phyloP scores from a whole-genome alignment of 1,140 invertebrate genomes.

The Drosophila neocordata region DNA sequence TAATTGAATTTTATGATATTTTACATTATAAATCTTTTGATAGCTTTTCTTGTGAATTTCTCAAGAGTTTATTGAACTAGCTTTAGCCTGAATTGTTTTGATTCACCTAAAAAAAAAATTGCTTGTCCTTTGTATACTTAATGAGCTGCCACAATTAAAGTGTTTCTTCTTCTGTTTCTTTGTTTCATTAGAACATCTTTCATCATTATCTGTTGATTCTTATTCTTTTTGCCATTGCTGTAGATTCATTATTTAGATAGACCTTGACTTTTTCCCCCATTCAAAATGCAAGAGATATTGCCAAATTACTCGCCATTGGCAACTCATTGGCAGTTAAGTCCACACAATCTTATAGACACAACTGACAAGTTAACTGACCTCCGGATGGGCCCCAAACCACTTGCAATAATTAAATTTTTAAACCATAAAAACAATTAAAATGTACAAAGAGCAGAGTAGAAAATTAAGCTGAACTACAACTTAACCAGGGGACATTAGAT shows the following conservation, averaged over 20 bases:
- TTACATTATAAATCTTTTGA: neutral
- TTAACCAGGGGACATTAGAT: conserved; percentile 39
- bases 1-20: too few relatives aligned
- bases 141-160: conserved; percentile 5
- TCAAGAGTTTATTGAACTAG: neutral
- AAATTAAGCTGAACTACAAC: conserved; percentile 27
- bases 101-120: neutral
- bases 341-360: neutral
- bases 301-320: conserved; percentile 7
- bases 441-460: conserved; percentile 23
- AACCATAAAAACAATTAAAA: conserved; percentile 73
- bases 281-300: conserved; percentile 2
- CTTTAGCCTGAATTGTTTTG: neutral
- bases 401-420: conserved; percentile 31
- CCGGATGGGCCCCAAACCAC: conserved; percentile 7
- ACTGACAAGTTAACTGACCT: conserved; percentile 10
- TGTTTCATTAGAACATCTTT: neutral
- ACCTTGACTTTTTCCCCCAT: conserved; percentile 2
- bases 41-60: neutral
- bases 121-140: conserved; percentile 4
- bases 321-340: conserved; percentile 7
- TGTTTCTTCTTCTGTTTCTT: conserved; percentile 3
- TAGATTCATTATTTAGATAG: neutral
- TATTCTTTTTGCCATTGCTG: conserved; percentile 1
- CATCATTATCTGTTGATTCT: conserved; percentile 2